Evolutionary conservation across 1,140 invertebrate species (phyloP).

Genomic region (Phymastichus coffea): DNA sequence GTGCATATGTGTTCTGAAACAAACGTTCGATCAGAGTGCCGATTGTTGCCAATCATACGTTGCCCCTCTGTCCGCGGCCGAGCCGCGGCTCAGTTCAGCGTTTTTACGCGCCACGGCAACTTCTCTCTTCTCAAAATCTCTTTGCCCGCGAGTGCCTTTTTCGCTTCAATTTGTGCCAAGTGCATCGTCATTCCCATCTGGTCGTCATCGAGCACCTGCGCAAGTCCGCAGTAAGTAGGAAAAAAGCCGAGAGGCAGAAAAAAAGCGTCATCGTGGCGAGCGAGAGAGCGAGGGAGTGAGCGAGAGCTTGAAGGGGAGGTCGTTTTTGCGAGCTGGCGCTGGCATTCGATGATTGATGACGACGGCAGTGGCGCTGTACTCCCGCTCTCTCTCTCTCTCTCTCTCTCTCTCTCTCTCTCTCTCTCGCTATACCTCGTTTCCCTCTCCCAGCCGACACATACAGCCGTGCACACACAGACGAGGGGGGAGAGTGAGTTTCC

Average conservation of each 20-base stretch:
- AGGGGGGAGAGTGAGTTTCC: constrained; percentile 16
- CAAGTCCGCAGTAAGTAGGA: not conserved
- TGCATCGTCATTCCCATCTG: not conserved
- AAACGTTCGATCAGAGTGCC: constrained; percentile 56
- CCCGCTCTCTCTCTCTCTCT: not conserved
- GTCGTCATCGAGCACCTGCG: not conserved
- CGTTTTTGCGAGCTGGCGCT: constrained; percentile 37
- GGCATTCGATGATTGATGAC: constrained; percentile 55
- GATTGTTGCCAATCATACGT: constrained; percentile 57
- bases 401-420: constrained; percentile 1
- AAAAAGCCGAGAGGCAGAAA: no score
- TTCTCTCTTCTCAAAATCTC: constrained; percentile 11
- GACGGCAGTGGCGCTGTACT: constrained; percentile 34
- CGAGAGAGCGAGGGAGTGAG: constrained; percentile 25
- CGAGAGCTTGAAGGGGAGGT: constrained; percentile 3
- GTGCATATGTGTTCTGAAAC: constrained; percentile 39
- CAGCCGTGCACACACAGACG: no score
- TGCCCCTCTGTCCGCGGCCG: constrained; percentile 42
- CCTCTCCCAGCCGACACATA: no score
- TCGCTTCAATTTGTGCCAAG: not conserved
- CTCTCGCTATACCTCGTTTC: not conserved
- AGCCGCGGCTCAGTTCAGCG: constrained; percentile 48
- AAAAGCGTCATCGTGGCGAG: no score
- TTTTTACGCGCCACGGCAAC: constrained; percentile 52
- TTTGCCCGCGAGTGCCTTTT: constrained; percentile 15